Evolutionary conservation across 1,140 invertebrate genomes (phyloP).

Genomic region (Lepidurus arcticus): DNA sequence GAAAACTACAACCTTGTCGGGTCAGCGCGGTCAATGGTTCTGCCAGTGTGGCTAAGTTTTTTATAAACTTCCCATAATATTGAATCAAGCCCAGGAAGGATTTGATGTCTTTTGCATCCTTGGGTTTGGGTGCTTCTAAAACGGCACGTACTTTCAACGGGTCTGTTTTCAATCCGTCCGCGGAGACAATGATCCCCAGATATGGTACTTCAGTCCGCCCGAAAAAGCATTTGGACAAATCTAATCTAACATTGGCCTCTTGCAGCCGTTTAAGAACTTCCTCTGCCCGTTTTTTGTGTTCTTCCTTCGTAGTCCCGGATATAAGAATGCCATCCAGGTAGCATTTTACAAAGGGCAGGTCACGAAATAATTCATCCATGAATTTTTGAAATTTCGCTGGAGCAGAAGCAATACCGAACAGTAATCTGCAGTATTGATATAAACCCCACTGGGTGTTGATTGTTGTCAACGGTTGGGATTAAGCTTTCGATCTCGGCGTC

Average conservation of each 20-base stretch:
- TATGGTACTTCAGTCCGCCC: too few relatives aligned
- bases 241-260: conserved; percentile 40
- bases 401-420: conserved; percentile 42
- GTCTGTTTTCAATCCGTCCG: too few relatives aligned
- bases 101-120: too few relatives aligned
- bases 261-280: conserved; percentile 38
- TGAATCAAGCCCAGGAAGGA: conserved; percentile 37
- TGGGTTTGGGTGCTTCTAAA: too few relatives aligned
- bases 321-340: conserved; percentile 39
- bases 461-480: conserved; percentile 22
- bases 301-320: conserved; percentile 34
- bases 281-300: conserved; percentile 37
- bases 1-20: neutral
- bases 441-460: conserved; percentile 36
- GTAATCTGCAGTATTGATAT: conserved; percentile 38
- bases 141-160: too few relatives aligned
- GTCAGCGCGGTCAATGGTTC: conserved; percentile 43
- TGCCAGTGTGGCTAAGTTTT: conserved; percentile 43
- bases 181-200: too few relatives aligned
- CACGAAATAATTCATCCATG: conserved; percentile 42
- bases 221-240: conserved; percentile 33
- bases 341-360: conserved; percentile 26
- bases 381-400: conserved; percentile 44
- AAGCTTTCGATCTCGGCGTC: neutral
- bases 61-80: conserved; percentile 48